These are phyloP conservation scores for Mormyrops attenuatus DNA, from an alignment of 2,797 vertebrate species.

Conservation along the genomic window DNA sequence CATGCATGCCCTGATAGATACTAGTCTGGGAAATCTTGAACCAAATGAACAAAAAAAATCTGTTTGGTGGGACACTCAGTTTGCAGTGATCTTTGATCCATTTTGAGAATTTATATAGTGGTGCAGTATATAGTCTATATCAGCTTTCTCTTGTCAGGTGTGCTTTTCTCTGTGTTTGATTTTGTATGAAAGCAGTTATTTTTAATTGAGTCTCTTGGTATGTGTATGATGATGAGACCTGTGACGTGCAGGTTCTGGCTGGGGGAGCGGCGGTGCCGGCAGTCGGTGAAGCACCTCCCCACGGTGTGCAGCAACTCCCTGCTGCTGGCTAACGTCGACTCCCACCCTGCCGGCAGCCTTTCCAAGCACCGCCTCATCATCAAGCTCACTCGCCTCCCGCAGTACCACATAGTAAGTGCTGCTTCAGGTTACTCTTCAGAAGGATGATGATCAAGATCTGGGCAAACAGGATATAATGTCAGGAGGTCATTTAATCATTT, in stretches of 20 bases:
- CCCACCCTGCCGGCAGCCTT: constrained; percentile 83
- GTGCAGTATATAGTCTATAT: not conserved
- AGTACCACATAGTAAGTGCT: constrained; percentile 90
- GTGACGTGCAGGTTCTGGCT: constrained; percentile 83
- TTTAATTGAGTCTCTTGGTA: not conserved
- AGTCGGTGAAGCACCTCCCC: constrained; percentile 97
- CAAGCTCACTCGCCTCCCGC: constrained; percentile 92
- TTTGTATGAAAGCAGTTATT: not conserved
- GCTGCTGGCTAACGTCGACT: constrained; percentile 82
- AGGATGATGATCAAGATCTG: not conserved
- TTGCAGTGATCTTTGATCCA: not conserved
- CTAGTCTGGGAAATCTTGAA: not conserved
- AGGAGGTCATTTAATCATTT: not conserved
- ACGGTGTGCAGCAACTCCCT: constrained; percentile 84
- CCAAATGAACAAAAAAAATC: not conserved
- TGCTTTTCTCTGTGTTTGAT: too few species aligned
- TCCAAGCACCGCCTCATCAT: constrained; percentile 93
- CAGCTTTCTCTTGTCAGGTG: not conserved
- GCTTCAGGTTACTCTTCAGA: not conserved
- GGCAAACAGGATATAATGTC: not conserved
- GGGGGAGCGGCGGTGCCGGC: constrained; percentile 90
- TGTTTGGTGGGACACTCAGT: not conserved
- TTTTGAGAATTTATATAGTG: not conserved
- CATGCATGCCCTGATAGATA: not conserved
- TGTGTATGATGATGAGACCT: not conserved